Evolutionary conservation across 2,888 invertebrate species (phyloP).

Genomic region (Lasius platythorax): DNA sequence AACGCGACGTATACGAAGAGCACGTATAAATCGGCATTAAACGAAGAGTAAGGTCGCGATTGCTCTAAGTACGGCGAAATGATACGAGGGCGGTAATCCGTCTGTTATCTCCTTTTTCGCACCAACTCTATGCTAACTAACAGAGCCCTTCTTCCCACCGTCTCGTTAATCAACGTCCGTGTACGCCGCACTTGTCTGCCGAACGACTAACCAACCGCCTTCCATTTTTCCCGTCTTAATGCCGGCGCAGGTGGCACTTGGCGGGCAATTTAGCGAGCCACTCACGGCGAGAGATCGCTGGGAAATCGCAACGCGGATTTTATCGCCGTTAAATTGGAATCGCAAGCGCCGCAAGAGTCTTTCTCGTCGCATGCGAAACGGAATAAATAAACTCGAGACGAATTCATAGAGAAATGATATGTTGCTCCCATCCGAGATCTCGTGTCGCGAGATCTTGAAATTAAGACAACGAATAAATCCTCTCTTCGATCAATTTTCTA

Average conservation of each 20-base stretch:
- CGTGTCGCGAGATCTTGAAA: background rate
- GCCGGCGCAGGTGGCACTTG: constrained; percentile 14
- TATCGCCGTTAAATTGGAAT: constrained; percentile 27
- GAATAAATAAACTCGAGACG: background rate
- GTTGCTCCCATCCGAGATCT: background rate
- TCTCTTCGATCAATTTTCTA: background rate
- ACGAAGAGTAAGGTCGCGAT: constrained; percentile 44
- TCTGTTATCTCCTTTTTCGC: constrained; percentile 72
- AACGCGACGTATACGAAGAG: constrained; percentile 48
- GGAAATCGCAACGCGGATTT: constrained; percentile 34
- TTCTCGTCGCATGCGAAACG: background rate
- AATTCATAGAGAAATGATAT: background rate
- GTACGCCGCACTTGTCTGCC: constrained; percentile 22
- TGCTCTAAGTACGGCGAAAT: constrained; percentile 63
- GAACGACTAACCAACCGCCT: constrained; percentile 8
- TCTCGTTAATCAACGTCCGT: constrained; percentile 54
- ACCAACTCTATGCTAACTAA: constrained; percentile 63
- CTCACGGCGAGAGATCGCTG: constrained; percentile 37
- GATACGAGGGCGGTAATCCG: constrained; percentile 58
- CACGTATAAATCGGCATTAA: background rate
- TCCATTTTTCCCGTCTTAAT: constrained; percentile 37
- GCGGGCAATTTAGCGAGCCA: constrained; percentile 29
- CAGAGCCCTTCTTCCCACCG: constrained; percentile 54
- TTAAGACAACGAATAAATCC: background rate
- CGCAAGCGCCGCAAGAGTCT: background rate